Conservation (phyloP, 2,888 invertebrate species). For the Cartodere bifasciata region DNA sequence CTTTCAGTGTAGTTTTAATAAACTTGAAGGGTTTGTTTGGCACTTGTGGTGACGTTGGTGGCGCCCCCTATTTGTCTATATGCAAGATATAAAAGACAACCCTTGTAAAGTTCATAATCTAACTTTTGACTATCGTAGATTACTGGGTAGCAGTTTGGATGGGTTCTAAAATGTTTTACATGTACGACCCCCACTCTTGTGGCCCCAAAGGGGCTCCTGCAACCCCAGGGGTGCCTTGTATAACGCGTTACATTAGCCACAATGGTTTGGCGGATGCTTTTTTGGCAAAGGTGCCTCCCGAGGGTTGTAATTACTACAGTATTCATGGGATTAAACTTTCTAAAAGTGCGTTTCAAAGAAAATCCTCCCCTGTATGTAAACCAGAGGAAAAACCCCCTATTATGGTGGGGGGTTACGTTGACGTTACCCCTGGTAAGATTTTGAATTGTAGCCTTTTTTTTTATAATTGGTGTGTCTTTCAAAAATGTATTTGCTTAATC, state of each 20-base stretch:
- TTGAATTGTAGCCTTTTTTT: too few relatives aligned
- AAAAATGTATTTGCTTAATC: too few relatives aligned
- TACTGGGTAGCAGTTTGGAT: conserved; percentile 34
- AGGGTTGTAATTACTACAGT: conserved; percentile 25
- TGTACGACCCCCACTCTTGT: conserved; percentile 36
- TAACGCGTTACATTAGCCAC: conserved; percentile 28
- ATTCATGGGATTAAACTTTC: conserved; percentile 26
- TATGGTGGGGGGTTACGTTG: conserved; percentile 20
- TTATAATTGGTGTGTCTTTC: too few relatives aligned
- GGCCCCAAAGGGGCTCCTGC: conserved; percentile 30
- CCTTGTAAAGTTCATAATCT: too few relatives aligned
- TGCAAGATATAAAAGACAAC: too few relatives aligned
- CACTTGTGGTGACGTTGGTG: too few relatives aligned
- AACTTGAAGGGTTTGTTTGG: too few relatives aligned
- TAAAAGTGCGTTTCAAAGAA: too few relatives aligned
- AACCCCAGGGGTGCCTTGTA: conserved; percentile 30
- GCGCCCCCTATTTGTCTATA: too few relatives aligned
- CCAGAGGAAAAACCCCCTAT: conserved; percentile 24
- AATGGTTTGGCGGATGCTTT: conserved; percentile 25
- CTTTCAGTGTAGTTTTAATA: too few relatives aligned
- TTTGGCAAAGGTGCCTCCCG: conserved; percentile 24
- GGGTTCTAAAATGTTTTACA: conserved; percentile 31
- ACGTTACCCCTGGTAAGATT: background rate
- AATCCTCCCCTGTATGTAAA: conserved; percentile 20
- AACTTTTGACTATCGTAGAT: conserved; percentile 5